phyloP scores from a whole-genome alignment of 2,888 invertebrate species.

The Gari tellinella region DNA sequence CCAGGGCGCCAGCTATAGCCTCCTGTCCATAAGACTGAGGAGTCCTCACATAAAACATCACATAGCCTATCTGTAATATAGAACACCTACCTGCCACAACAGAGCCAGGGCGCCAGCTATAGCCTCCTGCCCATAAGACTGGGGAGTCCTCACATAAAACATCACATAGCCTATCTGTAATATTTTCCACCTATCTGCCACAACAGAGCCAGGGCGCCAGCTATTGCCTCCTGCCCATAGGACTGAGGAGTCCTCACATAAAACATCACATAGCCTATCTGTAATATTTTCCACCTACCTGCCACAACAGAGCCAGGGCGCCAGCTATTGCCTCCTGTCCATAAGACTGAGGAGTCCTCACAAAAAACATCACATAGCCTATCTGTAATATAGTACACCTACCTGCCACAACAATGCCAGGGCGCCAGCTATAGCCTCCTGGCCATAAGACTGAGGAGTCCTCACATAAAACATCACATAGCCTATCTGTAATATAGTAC shows the following conservation, averaged over 20 bases:
- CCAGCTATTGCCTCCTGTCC: slow-evolving; percentile 97
- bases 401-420: slow-evolving; percentile 98
- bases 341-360: slow-evolving; percentile 97
- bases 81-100: slow-evolving; percentile 94
- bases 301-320: slow-evolving; percentile 97
- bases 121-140: slow-evolving; percentile 96
- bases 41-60: slow-evolving; percentile 99
- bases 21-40: slow-evolving; percentile 98
- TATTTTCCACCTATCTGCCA: slow-evolving; percentile 96
- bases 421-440: slow-evolving; percentile 96
- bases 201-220: slow-evolving; percentile 96
- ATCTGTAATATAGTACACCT: slow-evolving; percentile 87
- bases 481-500: slow-evolving; percentile 91
- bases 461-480: slow-evolving; percentile 99
- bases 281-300: slow-evolving; percentile 89
- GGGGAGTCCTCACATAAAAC: slow-evolving; percentile 98
- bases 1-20: slow-evolving; percentile 96
- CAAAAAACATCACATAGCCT: slow-evolving; percentile 99
- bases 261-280: slow-evolving; percentile 99
- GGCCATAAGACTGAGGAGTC: slow-evolving; percentile 97
- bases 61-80: slow-evolving; percentile 94
- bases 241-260: slow-evolving; percentile 98
- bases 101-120: slow-evolving; percentile 97
- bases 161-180: slow-evolving; percentile 96
- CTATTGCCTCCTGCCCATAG: slow-evolving; percentile 96